Evolutionary conservation across 2,888 invertebrate species (phyloP).

Genomic region (Synanthedon andrenaeformis): DNA sequence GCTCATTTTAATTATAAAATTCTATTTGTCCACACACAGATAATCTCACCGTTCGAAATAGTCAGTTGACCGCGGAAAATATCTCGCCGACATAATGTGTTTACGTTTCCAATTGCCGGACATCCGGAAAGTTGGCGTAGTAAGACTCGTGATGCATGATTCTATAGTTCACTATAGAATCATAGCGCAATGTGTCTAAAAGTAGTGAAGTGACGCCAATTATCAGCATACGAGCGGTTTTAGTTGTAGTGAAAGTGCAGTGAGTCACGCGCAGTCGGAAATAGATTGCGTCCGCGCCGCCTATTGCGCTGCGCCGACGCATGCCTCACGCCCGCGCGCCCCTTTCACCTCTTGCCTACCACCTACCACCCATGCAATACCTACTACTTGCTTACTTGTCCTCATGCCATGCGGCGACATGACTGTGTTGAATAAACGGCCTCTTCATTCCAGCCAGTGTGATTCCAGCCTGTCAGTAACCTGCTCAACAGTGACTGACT

Average conservation of each 20-base stretch:
- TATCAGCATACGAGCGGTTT: conserved; percentile 35
- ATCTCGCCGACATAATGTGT: conserved; percentile 2
- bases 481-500: too few species aligned
- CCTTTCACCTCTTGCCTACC: not conserved
- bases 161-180: not conserved
- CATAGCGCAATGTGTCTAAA: conserved; percentile 14
- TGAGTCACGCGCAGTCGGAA: conserved; percentile 48
- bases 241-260: conserved; percentile 58
- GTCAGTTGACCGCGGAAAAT: conserved; percentile 2
- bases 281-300: conserved; percentile 30
- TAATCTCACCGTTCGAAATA: conserved; percentile 3
- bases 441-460: too few species aligned
- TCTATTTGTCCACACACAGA: too few species aligned
- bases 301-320: not conserved
- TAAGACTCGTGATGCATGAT: conserved; percentile 2
- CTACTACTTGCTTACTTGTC: not conserved
- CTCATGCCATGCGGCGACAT: not conserved
- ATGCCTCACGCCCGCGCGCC: not conserved
- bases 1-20: too few species aligned
- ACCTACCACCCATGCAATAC: not conserved
- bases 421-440: too few species aligned
- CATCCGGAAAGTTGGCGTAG: conserved; percentile 5
- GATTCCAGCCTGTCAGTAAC: too few species aligned
- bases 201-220: conserved; percentile 32
- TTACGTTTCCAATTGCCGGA: conserved; percentile 4